phyloP scores from a whole-genome alignment of 1,140 invertebrate genomes.

The Zelostemma sp. region DNA sequence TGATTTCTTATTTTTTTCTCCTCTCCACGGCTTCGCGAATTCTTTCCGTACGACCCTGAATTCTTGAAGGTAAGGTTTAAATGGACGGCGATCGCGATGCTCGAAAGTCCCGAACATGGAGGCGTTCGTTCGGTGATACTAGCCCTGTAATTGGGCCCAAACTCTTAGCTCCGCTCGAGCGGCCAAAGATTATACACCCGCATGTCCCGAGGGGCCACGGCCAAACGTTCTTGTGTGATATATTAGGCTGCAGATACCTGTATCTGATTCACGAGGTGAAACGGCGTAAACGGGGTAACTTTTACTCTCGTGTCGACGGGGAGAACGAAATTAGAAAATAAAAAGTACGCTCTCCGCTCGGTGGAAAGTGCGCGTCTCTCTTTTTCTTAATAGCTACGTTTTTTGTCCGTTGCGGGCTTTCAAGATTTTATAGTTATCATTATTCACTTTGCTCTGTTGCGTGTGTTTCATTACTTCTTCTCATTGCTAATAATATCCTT shows the following conservation, averaged over 20 bases:
- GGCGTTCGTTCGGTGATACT: conserved; percentile 69
- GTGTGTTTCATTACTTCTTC: too few relatives aligned
- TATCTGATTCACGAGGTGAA: conserved; percentile 70
- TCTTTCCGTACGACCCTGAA: conserved; percentile 47
- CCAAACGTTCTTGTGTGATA: conserved; percentile 68
- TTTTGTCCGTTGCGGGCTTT: too few relatives aligned
- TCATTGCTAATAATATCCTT: too few relatives aligned
- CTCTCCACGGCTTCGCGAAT: conserved; percentile 7
- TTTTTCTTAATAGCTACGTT: too few relatives aligned
- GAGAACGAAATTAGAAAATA: conserved; percentile 6
- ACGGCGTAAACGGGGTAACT: conserved; percentile 64
- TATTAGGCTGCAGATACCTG: conserved; percentile 68
- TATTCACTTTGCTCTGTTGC: too few relatives aligned
- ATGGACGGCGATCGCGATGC: conserved; percentile 51
- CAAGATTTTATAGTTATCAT: too few relatives aligned
- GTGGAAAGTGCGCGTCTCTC: neutral
- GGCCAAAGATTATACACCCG: conserved; percentile 70
- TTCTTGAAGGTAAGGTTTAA: conserved; percentile 45
- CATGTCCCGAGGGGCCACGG: conserved; percentile 64
- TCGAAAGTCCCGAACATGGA: conserved; percentile 58
- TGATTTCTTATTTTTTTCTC: conserved; percentile 9
- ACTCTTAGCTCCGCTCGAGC: conserved; percentile 64
- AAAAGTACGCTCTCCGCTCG: too few relatives aligned
- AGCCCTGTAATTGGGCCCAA: conserved; percentile 71
- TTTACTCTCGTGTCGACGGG: conserved; percentile 33